Evolutionary conservation across 2,888 invertebrate species (phyloP), one percentile per base, ranked within the genome.

Genomic region (Volucella inanis): DNA sequence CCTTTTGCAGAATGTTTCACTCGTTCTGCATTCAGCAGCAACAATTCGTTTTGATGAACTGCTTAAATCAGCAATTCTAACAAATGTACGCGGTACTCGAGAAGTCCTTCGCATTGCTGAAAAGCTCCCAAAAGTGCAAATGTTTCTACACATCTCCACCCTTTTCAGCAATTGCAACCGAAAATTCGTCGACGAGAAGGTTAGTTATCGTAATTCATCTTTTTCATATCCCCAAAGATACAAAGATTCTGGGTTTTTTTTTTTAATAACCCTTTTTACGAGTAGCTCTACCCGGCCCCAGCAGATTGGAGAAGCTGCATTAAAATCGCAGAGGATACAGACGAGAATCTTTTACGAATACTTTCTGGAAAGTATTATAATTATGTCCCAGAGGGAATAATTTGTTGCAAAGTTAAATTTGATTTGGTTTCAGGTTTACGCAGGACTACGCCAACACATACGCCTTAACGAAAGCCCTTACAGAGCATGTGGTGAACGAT

Each of bases 161-260:
- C 96, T 97, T 0, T 98, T 96, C 90, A 95, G 96, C 10, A 97
- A 98, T 91, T 95, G 96, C 1, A 96, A 97, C 88, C 93, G 94
- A 67, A 92, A 94, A 8, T 93, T 93, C 0, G 95, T 97, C 0
- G 95, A 96, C 41, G 97, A 98, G 90, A 92, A 94, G 67, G 92
- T 97, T 49, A 31, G 14, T n/a, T 61, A n/a, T 31, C 4, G 3
- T 2, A 12, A 6, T 41, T 3, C n/a, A 14, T 0, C 22, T 3
- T 2, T 8, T 52, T 3, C 12, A 12, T n/a, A 49, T 6, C 31
- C 31, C 31, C 6, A 31, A 4, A 6, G 31, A 31, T 31, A 31
- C 6, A 31, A 31, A 31, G 31, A 31, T 31, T 6, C 31, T 31
- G 0, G 31, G 2, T 31, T 31, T 31, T 31, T 22, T 31, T 31